These are phyloP conservation scores for Sebastes glaucus DNA, from an alignment of 2,797 vertebrate genomes.

Conservation along the genomic window DNA sequence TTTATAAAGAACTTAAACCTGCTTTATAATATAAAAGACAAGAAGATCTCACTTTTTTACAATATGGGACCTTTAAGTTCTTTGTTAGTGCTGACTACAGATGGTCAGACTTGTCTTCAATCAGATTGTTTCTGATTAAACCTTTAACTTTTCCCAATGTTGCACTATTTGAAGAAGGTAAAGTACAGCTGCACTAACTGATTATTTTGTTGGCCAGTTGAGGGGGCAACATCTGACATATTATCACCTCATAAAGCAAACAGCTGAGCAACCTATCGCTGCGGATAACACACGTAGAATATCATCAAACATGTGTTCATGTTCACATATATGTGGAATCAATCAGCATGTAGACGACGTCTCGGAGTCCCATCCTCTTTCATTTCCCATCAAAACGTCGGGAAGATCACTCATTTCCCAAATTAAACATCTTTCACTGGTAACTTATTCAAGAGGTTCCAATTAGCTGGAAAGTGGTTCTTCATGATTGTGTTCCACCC, in stretches of 20 bases:
- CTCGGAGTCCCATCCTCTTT: slow-evolving; percentile 85
- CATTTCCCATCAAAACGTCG: slow-evolving; percentile 90
- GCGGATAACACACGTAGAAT: not conserved
- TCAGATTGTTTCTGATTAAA: not conserved
- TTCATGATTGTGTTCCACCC: slow-evolving; percentile 83
- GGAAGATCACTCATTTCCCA: slow-evolving; percentile 87
- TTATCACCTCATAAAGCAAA: not conserved
- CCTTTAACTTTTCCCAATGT: not conserved
- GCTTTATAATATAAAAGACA: no score
- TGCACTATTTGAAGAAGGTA: not conserved
- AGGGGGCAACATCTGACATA: not conserved
- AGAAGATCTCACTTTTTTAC: no score
- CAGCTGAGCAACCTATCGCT: not conserved
- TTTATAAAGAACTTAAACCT: no score
- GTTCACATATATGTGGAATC: slow-evolving; percentile 16
- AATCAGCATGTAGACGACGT: slow-evolving; percentile 42
- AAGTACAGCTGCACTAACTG: not conserved
- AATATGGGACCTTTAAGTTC: no score
- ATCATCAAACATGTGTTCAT: not conserved
- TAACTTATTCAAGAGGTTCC: slow-evolving; percentile 89
- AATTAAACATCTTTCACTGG: slow-evolving; percentile 91
- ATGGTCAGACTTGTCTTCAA: not conserved
- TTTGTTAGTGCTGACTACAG: not conserved
- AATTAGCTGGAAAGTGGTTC: slow-evolving; percentile 90
- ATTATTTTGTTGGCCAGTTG: not conserved